Base-by-base conservation (phyloP, 2,113 vertebrate genomes). In the Caranx melampygus region DNA sequence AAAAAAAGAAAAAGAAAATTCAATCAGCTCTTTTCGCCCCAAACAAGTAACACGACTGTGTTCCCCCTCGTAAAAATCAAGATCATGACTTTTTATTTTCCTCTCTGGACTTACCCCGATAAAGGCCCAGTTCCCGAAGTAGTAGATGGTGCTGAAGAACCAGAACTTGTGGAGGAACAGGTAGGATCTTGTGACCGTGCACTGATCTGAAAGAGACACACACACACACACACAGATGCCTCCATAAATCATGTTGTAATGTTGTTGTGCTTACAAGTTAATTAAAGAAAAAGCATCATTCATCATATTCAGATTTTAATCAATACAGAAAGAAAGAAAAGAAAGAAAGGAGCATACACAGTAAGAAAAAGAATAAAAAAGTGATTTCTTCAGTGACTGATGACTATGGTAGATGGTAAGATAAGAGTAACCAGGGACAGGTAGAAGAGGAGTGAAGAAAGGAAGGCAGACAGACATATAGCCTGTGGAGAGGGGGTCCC, bases 141-240 rank as follows among this genome's bases (percentile, higher is more conserved):
- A 99, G 93, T 99, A 99, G 10, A 96, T 95, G 11, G 97, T 97
- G 86, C 97, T 98, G 89, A 99, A 99, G 94, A 99, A 99, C 98
- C 98, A 99, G 89, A 99, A 99, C 87, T 99, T 98, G 92, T 99
- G 98, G 72, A 99, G 97, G 80, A 99, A 99, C 2, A 99, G 94
- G 78, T 99, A 99, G 0, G 97, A 97, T 77, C 97, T 95, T 12
- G 98, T 99, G 78, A 99, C 95, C 5, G 93, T 97, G 87, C 98
- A 99, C 61, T 99, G 95, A 87, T 99, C 98, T 99, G 88, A 26
- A 91, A 95, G 86, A 55, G 65, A 88, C 88, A 88, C 13, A 64
- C 76, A 60, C 63, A 68, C 63, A 68, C 26, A 78, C 15, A 82
- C 5, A 63, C 14, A 3, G 57, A 40, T 0, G 6, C 33, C 5